Evolutionary conservation across 2,113 vertebrate species (phyloP), one percentile per base, ranked within the genome.

Genomic region (Stercorarius parasiticus): DNA sequence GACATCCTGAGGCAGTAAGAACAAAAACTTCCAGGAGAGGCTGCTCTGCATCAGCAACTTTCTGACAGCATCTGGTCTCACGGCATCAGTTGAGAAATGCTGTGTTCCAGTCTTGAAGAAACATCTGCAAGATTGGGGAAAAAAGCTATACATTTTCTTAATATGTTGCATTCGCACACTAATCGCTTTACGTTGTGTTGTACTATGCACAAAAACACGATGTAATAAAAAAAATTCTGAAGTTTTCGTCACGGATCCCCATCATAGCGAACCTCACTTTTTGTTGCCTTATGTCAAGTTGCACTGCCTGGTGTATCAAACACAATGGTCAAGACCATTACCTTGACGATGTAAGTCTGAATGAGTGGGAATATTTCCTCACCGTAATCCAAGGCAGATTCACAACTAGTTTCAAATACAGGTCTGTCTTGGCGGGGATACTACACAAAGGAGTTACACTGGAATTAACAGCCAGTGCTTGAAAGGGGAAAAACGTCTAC

Each of bases 41-140:
- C 30, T 83, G 49, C 84, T 85, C 55, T 56, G 32, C 42, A 74
- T 38, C 73, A 77, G 55, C 64, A 62, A 22, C 77, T 42, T 88
- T 67, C 43, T 58, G 62, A 59, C 34, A 76, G 78, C 40, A 64
- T 38, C 77, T 77, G 65, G 20, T 49, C 66, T 80, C 71, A 80
- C 0, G 0, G 50, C 62, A 86, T 22, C 17, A 0, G 26, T n/a
- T 82, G 79, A 81, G 52, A 95, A 88, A 88, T 18, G 22, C 13
- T 29, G 32, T 15, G n/a, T 69, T 66, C 70, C 42, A 36, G 45
- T 34, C 26, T 18, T 36, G 32, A 42, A 82, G 43, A 94, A 91
- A 73, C 9, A 10, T 59, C 55, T 16, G 49, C 16, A 53, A 70
- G 59, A 70, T 0, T 13, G 14, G 58, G 0, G 0, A 6, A 40